Conservation (phyloP, 2,888 invertebrate genomes). For the Glyphotaelius pellucidus region DNA sequence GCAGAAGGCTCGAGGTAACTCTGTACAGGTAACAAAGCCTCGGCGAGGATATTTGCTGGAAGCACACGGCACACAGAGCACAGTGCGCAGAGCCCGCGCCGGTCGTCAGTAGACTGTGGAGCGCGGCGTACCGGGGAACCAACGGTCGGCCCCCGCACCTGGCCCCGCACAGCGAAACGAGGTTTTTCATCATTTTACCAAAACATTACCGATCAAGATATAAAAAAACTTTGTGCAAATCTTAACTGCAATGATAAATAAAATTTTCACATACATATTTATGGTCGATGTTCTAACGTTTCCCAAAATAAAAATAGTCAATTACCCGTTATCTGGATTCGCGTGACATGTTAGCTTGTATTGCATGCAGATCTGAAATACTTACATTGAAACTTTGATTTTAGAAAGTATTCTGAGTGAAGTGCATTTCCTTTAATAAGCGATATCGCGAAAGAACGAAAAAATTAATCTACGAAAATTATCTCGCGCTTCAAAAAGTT, state of each 20-base stretch:
- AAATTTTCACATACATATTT: background rate
- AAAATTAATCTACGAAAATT: too few species aligned
- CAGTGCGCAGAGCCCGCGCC: slow-evolving; percentile 34
- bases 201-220: background rate
- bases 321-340: background rate
- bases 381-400: too few species aligned
- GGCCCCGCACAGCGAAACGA: slow-evolving; percentile 23
- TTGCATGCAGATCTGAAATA: too few species aligned
- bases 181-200: background rate
- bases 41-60: background rate
- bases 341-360: background rate
- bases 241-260: background rate
- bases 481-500: too few species aligned
- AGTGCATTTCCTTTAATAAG: too few species aligned
- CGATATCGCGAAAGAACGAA: too few species aligned
- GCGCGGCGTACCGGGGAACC: background rate
- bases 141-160: slow-evolving; percentile 47
- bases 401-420: too few species aligned
- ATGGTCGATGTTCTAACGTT: background rate
- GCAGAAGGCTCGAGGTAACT: background rate
- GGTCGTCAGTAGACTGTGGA: slow-evolving; percentile 49
- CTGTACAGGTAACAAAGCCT: background rate
- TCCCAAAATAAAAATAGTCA: background rate
- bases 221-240: background rate
- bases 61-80: background rate